These are phyloP conservation scores for Teleogryllus oceanicus DNA, from an alignment of 2,888 invertebrate species.

Conservation along the genomic window DNA sequence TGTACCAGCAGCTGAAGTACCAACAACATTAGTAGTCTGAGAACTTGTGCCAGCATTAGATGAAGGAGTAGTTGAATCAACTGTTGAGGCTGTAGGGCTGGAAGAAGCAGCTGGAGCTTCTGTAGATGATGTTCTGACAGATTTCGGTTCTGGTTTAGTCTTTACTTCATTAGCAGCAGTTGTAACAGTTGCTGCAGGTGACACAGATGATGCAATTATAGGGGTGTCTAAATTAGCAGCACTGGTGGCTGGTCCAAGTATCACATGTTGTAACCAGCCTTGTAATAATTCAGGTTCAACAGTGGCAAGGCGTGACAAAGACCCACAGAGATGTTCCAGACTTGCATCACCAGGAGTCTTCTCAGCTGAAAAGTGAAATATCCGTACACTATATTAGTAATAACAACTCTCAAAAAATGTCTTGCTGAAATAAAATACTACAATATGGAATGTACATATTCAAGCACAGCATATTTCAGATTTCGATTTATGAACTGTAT, in stretches of 20 bases:
- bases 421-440: too few species aligned
- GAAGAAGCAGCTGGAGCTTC: not conserved
- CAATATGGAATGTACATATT: too few species aligned
- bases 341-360: constrained; percentile 60
- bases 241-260: constrained; percentile 51
- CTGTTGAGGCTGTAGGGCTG: not conserved
- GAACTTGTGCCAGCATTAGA: not conserved
- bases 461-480: too few species aligned
- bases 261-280: constrained; percentile 62
- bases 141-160: too few species aligned
- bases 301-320: constrained; percentile 62
- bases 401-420: too few species aligned
- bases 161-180: constrained; percentile 34
- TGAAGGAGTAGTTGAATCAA: not conserved
- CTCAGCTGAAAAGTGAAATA: constrained; percentile 50
- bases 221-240: constrained; percentile 46
- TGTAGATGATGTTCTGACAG: not conserved
- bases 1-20: constrained; percentile 43
- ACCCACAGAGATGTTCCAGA: constrained; percentile 63
- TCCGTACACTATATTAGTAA: too few species aligned
- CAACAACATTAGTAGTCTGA: constrained; percentile 42
- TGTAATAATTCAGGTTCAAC: constrained; percentile 63
- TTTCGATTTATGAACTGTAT: too few species aligned
- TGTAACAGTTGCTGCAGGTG: constrained; percentile 51
- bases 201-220: constrained; percentile 52